Percentiles rank a stretch among this genome's conserved stretches.
These are phyloP conservation scores for Musca domestica DNA, from an alignment of 1,140 invertebrate genomes.

Conservation along the genomic window DNA sequence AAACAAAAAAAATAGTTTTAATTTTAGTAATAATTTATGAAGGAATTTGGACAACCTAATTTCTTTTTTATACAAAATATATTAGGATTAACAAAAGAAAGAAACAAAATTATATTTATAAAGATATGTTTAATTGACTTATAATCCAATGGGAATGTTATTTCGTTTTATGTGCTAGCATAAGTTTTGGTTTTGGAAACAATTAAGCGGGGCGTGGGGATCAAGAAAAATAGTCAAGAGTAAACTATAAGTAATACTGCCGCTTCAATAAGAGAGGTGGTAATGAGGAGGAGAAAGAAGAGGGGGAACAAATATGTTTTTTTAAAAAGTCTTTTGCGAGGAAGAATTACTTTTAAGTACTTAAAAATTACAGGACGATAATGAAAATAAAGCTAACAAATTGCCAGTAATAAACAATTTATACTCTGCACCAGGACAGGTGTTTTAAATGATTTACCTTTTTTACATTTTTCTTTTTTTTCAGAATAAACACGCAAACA, in stretches of 20 bases:
- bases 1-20: too few relatives aligned
- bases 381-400: too few relatives aligned
- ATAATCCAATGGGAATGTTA: conserved; percentile 10
- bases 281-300: too few relatives aligned
- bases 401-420: too few relatives aligned
- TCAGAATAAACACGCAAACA: too few relatives aligned
- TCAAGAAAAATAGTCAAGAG: conserved; percentile 13
- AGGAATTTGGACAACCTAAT: too few relatives aligned
- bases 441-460: too few relatives aligned
- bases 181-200: conserved; percentile 8
- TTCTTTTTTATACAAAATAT: neutral
- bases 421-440: too few relatives aligned
- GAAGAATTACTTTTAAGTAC: conserved; percentile 4
- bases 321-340: too few relatives aligned
- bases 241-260: conserved; percentile 29
- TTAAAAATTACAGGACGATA: neutral
- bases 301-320: too few relatives aligned
- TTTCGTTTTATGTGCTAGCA: neutral
- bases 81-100: neutral
- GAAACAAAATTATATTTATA: neutral
- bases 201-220: neutral
- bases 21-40: too few relatives aligned
- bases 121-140: neutral
- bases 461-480: too few relatives aligned
- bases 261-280: neutral